These are phyloP conservation scores for Cheilosia pagana DNA, from an alignment of 2,888 invertebrate genomes.

Conservation along the genomic window DNA sequence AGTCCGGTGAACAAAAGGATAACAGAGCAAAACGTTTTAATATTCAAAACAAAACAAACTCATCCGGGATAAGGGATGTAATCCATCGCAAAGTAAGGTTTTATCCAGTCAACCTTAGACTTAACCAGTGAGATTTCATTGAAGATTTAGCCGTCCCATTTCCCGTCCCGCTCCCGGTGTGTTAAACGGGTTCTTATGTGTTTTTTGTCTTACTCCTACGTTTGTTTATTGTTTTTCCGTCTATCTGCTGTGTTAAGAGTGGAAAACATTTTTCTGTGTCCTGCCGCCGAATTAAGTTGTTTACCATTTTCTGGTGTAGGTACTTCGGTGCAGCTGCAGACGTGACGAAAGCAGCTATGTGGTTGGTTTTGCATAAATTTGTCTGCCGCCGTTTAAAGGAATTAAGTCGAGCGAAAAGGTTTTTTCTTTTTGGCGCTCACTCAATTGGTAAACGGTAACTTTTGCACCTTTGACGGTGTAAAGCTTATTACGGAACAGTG, in stretches of 20 bases:
- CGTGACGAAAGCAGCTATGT: slow-evolving; percentile 28
- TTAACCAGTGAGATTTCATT: slow-evolving; percentile 24
- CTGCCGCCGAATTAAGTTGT: slow-evolving; percentile 53
- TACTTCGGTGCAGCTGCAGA: slow-evolving; percentile 7
- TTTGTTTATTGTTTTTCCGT: slow-evolving; percentile 31
- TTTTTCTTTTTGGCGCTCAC: neutral
- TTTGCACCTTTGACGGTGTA: slow-evolving; percentile 3
- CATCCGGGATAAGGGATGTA: slow-evolving; percentile 72
- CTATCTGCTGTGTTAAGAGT: neutral
- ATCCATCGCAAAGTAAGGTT: slow-evolving; percentile 64
- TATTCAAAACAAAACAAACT: slow-evolving; percentile 74
- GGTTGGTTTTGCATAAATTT: slow-evolving; percentile 43
- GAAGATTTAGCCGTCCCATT: slow-evolving; percentile 6
- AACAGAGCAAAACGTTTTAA: slow-evolving; percentile 57
- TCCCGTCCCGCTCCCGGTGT: too few relatives aligned
- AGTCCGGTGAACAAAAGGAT: slow-evolving; percentile 52
- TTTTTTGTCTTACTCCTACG: slow-evolving; percentile 32
- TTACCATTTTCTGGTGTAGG: slow-evolving; percentile 34
- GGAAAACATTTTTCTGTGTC: neutral
- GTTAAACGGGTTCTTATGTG: slow-evolving; percentile 17
- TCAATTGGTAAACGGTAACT: neutral
- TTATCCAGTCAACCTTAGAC: slow-evolving; percentile 47
- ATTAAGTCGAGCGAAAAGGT: slow-evolving; percentile 14
- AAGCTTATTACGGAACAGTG: slow-evolving; percentile 12
- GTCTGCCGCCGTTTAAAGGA: neutral